Evolutionary conservation across 2,888 invertebrate species (phyloP).

Genomic region (Cerceris rybyensis): DNA sequence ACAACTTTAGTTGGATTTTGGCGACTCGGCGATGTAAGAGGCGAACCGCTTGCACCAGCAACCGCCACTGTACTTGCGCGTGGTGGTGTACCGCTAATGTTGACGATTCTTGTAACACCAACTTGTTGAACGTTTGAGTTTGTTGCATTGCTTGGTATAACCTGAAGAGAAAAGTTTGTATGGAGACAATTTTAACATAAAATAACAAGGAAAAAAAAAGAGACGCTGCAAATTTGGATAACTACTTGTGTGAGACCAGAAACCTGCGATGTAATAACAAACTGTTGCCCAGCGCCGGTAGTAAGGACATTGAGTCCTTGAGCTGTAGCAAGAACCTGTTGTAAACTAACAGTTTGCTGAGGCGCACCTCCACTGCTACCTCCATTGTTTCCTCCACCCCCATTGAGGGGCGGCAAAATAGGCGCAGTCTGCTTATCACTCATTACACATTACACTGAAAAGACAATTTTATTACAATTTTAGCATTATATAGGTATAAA

Average conservation of each 20-base stretch:
- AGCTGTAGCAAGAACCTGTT: slow-evolving; percentile 79
- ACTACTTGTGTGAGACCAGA: slow-evolving; percentile 83
- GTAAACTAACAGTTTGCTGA: slow-evolving; percentile 78
- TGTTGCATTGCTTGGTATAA: slow-evolving; percentile 76
- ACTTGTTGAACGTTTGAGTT: slow-evolving; percentile 80
- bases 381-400: slow-evolving; percentile 80
- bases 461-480: slow-evolving; percentile 19
- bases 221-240: background rate
- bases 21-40: slow-evolving; percentile 75
- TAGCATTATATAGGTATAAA: background rate
- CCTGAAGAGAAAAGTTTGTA: slow-evolving; percentile 63
- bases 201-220: background rate
- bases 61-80: slow-evolving; percentile 76
- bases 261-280: slow-evolving; percentile 81
- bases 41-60: slow-evolving; percentile 72
- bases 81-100: slow-evolving; percentile 77
- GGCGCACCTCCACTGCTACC: slow-evolving; percentile 74
- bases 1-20: slow-evolving; percentile 78
- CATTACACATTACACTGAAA: slow-evolving; percentile 81
- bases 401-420: slow-evolving; percentile 80
- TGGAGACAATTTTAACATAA: background rate
- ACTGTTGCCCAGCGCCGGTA: slow-evolving; percentile 80
- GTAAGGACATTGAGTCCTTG: slow-evolving; percentile 81
- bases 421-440: slow-evolving; percentile 80
- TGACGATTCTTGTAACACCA: slow-evolving; percentile 83